Evolutionary conservation across 1,140 invertebrate species (phyloP).

Genomic region (Conopomorpha cramerella): DNA sequence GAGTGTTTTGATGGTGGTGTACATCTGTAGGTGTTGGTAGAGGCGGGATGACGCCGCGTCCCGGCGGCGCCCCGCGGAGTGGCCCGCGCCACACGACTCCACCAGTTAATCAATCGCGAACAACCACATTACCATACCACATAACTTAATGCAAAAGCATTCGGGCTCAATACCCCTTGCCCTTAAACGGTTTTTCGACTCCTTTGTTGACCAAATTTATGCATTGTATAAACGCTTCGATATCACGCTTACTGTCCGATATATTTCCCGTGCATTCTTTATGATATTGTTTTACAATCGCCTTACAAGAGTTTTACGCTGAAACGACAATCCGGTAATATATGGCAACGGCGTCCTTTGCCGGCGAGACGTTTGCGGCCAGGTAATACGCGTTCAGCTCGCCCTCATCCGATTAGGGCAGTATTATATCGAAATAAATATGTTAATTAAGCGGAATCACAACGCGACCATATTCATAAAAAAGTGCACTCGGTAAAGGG

Average conservation of each 20-base stretch:
- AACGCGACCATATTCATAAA: too few species aligned
- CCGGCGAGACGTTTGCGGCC: conserved; percentile 3
- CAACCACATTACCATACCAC: conserved; percentile 58
- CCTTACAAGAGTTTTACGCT: conserved; percentile 15
- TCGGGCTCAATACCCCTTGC: conserved; percentile 17
- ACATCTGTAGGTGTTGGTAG: too few species aligned
- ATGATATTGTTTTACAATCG: conserved; percentile 31
- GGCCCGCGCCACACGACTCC: conserved; percentile 31
- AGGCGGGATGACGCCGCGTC: too few species aligned
- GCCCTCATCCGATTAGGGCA: too few species aligned
- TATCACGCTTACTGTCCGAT: conserved; percentile 24
- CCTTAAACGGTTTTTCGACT: conserved; percentile 50
- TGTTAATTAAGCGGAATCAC: too few species aligned
- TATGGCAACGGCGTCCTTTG: conserved; percentile 10
- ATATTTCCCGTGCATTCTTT: conserved; percentile 24
- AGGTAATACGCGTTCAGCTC: too few species aligned
- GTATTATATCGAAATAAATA: too few species aligned
- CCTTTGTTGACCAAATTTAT: conserved; percentile 55
- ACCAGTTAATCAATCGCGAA: conserved; percentile 53
- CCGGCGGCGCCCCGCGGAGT: conserved; percentile 20
- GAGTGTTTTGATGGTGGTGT: conserved; percentile 5
- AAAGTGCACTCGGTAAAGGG: too few species aligned
- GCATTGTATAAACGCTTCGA: conserved; percentile 35
- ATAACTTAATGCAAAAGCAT: conserved; percentile 43
- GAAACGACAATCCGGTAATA: conserved; percentile 12